These are phyloP conservation scores for Anoplopoma fimbria DNA, from an alignment of 2,113 vertebrate species.

Conservation along the genomic window DNA sequence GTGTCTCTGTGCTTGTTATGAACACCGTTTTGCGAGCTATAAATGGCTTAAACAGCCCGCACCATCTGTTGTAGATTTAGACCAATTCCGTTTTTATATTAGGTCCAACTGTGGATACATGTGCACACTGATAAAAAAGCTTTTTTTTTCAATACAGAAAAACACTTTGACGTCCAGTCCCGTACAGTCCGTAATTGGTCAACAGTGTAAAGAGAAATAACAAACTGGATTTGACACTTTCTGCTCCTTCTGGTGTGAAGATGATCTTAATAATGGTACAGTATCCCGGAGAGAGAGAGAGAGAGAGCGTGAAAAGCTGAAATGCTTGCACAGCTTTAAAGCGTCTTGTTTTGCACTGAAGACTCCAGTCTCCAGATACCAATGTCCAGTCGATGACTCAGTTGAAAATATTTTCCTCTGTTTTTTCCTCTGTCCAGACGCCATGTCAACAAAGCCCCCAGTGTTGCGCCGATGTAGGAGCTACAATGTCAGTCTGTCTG, in stretches of 20 bases:
- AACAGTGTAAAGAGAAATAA: slow-evolving; percentile 27
- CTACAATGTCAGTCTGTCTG: slow-evolving; percentile 86
- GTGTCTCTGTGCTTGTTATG: slow-evolving; percentile 7
- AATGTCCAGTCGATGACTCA: slow-evolving; percentile 83
- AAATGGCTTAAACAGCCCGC: slow-evolving; percentile 23
- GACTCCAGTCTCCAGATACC: slow-evolving; percentile 71
- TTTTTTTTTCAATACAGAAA: slow-evolving; percentile 10
- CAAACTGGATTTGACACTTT: slow-evolving; percentile 20
- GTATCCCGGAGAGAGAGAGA: slow-evolving; percentile 37
- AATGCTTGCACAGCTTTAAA: slow-evolving; percentile 56
- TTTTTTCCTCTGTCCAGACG: slow-evolving; percentile 78
- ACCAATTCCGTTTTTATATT: slow-evolving; percentile 31
- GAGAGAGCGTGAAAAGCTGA: too few relatives aligned
- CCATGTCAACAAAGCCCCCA: slow-evolving; percentile 85
- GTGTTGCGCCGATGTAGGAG: slow-evolving; percentile 82
- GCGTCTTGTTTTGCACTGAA: slow-evolving; percentile 73
- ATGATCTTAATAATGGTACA: slow-evolving; percentile 41
- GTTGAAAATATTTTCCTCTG: slow-evolving; percentile 84
- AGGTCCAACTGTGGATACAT: slow-evolving; percentile 12
- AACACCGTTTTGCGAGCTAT: slow-evolving; percentile 16
- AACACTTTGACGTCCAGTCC: slow-evolving; percentile 4
- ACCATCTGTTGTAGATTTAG: slow-evolving; percentile 37
- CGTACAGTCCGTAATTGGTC: slow-evolving; percentile 32
- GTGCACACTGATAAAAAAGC: slow-evolving; percentile 13
- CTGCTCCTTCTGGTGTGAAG: slow-evolving; percentile 14